Base-by-base conservation (phyloP, 2,113 vertebrate genomes). In the Nicator chloris region DNA sequence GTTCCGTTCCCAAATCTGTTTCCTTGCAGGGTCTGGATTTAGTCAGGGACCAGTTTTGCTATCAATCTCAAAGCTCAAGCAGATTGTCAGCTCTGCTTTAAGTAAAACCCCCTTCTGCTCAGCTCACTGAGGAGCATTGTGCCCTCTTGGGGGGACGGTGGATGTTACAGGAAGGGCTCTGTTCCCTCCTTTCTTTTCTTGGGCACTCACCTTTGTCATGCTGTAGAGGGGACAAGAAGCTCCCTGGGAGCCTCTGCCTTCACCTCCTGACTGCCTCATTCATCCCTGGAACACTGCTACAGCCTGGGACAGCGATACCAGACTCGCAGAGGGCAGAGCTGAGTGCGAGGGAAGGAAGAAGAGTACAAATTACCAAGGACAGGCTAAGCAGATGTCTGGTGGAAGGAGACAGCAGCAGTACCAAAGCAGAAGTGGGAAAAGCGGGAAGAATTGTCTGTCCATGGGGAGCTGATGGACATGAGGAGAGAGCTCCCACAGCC, bases 61-160 rank as follows among this genome's bases (percentile, higher is more conserved):
- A 4, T n/a, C 76, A 88, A 42, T 5, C 24, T 53, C n/a, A 72
- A 42, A 72, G 57, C 63, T 80, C n/a, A 71, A 85, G 35, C 35
- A 75, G 66, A 35, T 65, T 90, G 82, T 90, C n/a, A 72, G 44
- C 31, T 39, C 68, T 66, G 40, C 80, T 80, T 79, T 47, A 19
- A 30, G n/a, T 65, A 56, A 64, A 61, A 21, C 11, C 8, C 11
- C 7, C 4, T 40, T 77, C 71, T 3, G 39, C 53, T 81, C 50
- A 73, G 61, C 40, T 86, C 2, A 0, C 50, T 87, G 60, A 21
- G 0, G 6, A 31, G 8, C 13, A 0, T 6, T 42, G 9, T 47
- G 54, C 24, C 42, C 11, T 49, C 47, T 18, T 90, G 39, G 37
- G 35, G 65, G 40, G 20, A 76, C 0, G 3, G 21, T 51, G 57